Conservation (phyloP, 2,888 invertebrate genomes). For the Brachycybe producta region DNA sequence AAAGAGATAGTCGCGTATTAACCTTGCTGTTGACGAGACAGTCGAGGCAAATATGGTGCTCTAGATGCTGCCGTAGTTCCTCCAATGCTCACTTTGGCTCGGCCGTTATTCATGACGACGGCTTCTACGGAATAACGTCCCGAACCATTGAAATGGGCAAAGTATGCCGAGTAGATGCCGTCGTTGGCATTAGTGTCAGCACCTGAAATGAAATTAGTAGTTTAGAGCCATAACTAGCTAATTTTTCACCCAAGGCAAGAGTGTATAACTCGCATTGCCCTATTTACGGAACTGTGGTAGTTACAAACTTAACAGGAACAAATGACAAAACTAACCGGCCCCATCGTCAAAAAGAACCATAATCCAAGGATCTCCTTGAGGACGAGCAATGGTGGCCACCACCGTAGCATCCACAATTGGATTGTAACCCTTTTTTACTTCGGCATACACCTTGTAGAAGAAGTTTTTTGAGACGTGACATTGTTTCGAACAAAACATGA, state of each 20-base stretch:
- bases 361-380: constrained; percentile 22
- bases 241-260: no score
- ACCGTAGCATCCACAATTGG: constrained; percentile 24
- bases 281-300: no score
- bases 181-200: constrained; percentile 30
- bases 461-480: not conserved
- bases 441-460: constrained; percentile 21
- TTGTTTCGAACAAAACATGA: not conserved
- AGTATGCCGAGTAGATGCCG: constrained; percentile 32
- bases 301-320: no score
- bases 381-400: constrained; percentile 24
- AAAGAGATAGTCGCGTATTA: no score
- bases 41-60: constrained; percentile 15
- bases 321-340: constrained; percentile 23
- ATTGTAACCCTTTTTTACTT: constrained; percentile 25
- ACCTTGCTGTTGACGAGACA: not conserved
- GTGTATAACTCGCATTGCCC: not conserved
- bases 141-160: constrained; percentile 26
- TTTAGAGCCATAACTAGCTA: no score
- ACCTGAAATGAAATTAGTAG: constrained; percentile 26
- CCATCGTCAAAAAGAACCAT: constrained; percentile 25
- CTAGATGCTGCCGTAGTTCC: constrained; percentile 1
- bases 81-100: constrained; percentile 21
- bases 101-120: constrained; percentile 24
- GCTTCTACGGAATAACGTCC: constrained; percentile 30